Evolutionary conservation across 2,888 invertebrate species (phyloP).

Genomic region (Criorhina ranunculi): DNA sequence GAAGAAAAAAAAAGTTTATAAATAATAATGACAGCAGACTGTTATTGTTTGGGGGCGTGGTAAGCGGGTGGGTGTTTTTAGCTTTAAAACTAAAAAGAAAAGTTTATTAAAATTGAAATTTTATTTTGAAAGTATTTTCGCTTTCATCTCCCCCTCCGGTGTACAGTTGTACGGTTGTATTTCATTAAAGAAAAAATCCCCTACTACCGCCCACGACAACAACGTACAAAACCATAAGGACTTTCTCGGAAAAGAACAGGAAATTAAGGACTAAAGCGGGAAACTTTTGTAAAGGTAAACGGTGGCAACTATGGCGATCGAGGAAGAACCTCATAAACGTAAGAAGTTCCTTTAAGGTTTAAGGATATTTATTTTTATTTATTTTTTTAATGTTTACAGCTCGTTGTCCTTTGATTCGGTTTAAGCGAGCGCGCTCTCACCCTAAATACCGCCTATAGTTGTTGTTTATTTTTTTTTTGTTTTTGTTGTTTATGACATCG

Average conservation of each 20-base stretch:
- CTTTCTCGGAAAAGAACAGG: background rate
- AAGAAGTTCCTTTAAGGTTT: constrained; percentile 12
- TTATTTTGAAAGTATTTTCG: background rate
- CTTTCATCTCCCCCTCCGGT: too few relatives aligned
- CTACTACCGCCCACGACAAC: background rate
- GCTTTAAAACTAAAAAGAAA: constrained; percentile 42
- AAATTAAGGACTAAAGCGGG: background rate
- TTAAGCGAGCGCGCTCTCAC: background rate
- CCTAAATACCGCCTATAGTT: background rate
- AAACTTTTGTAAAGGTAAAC: constrained; percentile 10
- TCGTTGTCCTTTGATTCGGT: constrained; percentile 4
- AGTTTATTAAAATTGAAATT: constrained; percentile 41
- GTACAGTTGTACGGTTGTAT: background rate
- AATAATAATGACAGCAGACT: constrained; percentile 24
- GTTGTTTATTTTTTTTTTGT: background rate
- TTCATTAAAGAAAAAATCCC: constrained; percentile 9
- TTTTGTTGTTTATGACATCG: constrained; percentile 31
- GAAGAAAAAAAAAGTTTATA: background rate
- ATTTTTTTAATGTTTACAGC: constrained; percentile 3
- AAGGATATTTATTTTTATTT: background rate
- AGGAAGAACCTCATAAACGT: background rate
- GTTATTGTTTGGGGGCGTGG: background rate
- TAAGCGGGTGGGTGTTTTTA: background rate
- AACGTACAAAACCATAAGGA: background rate
- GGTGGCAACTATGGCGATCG: constrained; percentile 9